phyloP scores from a whole-genome alignment of 92 coral and sea anemone species.

The Bergia puertoricense region DNA sequence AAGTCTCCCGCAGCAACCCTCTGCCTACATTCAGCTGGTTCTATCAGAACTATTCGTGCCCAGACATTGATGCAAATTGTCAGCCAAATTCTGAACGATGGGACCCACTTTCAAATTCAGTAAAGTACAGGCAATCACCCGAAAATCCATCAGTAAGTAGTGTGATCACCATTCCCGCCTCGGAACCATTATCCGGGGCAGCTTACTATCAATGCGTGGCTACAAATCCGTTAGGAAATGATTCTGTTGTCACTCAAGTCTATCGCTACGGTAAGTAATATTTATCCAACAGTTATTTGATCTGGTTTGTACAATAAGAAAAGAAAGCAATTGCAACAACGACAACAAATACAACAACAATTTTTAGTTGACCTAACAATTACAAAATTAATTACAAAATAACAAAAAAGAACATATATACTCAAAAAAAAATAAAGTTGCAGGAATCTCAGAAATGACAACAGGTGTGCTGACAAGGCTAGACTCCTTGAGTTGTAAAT shows the following conservation, averaged over 20 bases:
- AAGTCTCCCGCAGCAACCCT: conserved; percentile 29
- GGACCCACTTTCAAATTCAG: conserved; percentile 24
- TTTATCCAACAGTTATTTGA: background rate
- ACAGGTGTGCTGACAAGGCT: no score
- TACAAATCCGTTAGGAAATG: conserved; percentile 60
- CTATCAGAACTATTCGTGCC: conserved; percentile 33
- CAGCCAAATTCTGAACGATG: conserved; percentile 18
- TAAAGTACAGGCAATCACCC: background rate
- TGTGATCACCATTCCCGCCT: background rate
- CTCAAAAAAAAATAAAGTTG: no score
- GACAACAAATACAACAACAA: background rate
- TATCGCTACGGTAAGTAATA: conserved; percentile 72
- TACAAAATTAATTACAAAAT: background rate
- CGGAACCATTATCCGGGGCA: background rate
- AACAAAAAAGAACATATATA: no score
- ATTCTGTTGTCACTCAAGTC: conserved; percentile 43
- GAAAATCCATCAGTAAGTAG: background rate
- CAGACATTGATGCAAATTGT: conserved; percentile 28
- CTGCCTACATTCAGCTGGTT: conserved; percentile 53
- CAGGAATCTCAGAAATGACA: background rate
- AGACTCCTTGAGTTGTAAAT: no score
- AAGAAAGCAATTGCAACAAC: background rate
- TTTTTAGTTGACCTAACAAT: background rate
- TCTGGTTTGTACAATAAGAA: background rate
- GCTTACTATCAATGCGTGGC: conserved; percentile 74